phyloP scores from a whole-genome alignment of 2,888 invertebrate species.

The Odontothrips loti region DNA sequence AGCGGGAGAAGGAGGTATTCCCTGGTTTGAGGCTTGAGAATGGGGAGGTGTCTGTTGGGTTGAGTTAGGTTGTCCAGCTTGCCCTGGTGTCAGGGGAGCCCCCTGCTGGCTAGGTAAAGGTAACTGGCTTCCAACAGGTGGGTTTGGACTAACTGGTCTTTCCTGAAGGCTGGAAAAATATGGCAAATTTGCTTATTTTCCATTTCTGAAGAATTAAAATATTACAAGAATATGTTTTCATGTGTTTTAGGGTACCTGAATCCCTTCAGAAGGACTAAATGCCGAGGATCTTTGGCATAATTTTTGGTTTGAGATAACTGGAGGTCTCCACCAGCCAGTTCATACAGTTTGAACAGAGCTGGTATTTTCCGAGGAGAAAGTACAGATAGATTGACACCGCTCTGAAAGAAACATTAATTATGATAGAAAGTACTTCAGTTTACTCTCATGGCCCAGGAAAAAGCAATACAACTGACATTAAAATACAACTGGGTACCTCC shows the following conservation, averaged over 20 bases:
- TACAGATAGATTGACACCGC: slow-evolving; percentile 79
- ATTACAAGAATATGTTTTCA: background rate
- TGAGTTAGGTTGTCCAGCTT: background rate
- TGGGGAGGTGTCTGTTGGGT: background rate
- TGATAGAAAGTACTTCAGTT: background rate
- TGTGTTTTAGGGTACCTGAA: slow-evolving; percentile 51
- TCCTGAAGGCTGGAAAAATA: slow-evolving; percentile 6
- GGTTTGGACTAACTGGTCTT: background rate
- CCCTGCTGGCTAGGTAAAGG: background rate
- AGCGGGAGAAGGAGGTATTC: slow-evolving; percentile 27
- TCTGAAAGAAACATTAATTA: slow-evolving; percentile 48
- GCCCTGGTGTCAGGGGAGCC: background rate
- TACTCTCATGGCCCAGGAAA: no score
- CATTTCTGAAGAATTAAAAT: background rate
- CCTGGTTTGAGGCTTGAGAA: background rate
- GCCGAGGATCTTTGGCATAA: slow-evolving; percentile 83
- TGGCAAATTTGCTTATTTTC: background rate
- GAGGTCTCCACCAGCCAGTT: slow-evolving; percentile 84
- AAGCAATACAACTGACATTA: background rate
- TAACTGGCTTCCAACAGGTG: background rate
- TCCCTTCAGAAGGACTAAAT: slow-evolving; percentile 71
- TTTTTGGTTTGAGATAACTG: slow-evolving; percentile 76
- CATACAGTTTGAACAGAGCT: slow-evolving; percentile 77
- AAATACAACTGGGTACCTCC: slow-evolving; percentile 54
- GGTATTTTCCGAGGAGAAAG: slow-evolving; percentile 86